Percentiles rank a stretch among this genome's conserved stretches.
phyloP scores from a whole-genome alignment of 2,888 invertebrate species.

The Tachina grossa region DNA sequence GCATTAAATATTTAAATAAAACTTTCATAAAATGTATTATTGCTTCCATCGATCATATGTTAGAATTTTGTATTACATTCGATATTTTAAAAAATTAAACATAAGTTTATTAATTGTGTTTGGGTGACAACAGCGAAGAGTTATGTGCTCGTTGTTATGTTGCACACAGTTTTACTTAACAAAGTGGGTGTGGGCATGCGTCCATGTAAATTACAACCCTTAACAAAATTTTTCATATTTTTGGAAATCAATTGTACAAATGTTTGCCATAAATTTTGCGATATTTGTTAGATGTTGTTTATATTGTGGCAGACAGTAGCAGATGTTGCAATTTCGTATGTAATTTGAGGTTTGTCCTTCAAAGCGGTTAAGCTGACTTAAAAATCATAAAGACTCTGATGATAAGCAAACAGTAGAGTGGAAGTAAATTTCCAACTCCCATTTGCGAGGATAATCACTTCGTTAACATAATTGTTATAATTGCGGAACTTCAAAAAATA shows the following conservation, averaged over 20 bases:
- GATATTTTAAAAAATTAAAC: constrained; percentile 35
- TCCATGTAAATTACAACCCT: constrained; percentile 43
- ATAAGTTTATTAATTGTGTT: constrained; percentile 55
- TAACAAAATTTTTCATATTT: background rate
- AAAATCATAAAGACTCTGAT: background rate
- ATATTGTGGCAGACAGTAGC: constrained; percentile 11
- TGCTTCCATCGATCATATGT: constrained; percentile 31
- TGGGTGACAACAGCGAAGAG: constrained; percentile 27
- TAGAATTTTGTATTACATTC: constrained; percentile 4
- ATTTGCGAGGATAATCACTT: background rate
- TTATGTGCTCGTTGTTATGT: constrained; percentile 17
- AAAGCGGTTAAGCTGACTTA: background rate
- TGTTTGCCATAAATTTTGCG: constrained; percentile 8
- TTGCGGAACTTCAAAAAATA: background rate
- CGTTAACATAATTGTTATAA: constrained; percentile 10
- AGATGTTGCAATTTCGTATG: constrained; percentile 33
- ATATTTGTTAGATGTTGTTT: constrained; percentile 39
- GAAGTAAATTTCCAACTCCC: background rate
- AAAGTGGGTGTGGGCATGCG: constrained; percentile 17
- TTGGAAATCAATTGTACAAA: constrained; percentile 29
- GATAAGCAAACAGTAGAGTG: background rate
- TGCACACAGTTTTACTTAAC: constrained; percentile 2
- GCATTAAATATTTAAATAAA: background rate
- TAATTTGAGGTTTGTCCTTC: background rate
- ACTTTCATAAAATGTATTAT: background rate